phyloP scores from a whole-genome alignment of 1,140 invertebrate genomes.

The Galendromus occidentalis region DNA sequence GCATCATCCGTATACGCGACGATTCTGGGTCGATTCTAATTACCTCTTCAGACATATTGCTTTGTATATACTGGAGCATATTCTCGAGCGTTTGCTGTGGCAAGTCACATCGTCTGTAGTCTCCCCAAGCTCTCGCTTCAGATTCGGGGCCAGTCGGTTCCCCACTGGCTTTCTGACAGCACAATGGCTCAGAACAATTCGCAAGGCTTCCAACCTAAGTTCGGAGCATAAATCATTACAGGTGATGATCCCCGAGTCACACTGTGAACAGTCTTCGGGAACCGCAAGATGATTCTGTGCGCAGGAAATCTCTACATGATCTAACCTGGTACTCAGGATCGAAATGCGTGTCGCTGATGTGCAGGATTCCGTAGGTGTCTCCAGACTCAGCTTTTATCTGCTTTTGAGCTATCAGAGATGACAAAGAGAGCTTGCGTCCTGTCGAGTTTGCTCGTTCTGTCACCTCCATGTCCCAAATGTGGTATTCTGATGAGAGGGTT shows the following conservation, averaged over 20 bases:
- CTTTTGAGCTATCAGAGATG: background rate
- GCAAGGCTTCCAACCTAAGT: conserved; percentile 29
- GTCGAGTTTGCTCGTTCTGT: background rate
- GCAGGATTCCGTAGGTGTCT: conserved; percentile 35
- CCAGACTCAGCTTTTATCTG: background rate
- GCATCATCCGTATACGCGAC: background rate
- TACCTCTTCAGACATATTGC: conserved; percentile 25
- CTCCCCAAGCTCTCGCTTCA: conserved; percentile 74
- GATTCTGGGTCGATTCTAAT: background rate
- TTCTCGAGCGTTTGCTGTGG: conserved; percentile 70
- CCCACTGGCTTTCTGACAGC: conserved; percentile 43
- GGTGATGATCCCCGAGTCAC: background rate
- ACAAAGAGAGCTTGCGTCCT: background rate
- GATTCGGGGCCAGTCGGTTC: conserved; percentile 40
- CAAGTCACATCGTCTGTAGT: conserved; percentile 68
- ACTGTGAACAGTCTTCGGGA: background rate
- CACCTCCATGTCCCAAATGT: background rate
- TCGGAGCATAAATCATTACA: background rate
- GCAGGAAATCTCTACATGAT: conserved; percentile 37
- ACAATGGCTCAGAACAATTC: conserved; percentile 69
- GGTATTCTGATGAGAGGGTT: background rate
- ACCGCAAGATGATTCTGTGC: background rate
- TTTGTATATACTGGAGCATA: conserved; percentile 65
- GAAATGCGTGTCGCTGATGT: conserved; percentile 78
- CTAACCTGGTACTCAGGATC: conserved; percentile 79